Evolutionary conservation across 2,113 vertebrate species (phyloP), one percentile per base, ranked within the genome.

Genomic region (Clupea harengus): DNA sequence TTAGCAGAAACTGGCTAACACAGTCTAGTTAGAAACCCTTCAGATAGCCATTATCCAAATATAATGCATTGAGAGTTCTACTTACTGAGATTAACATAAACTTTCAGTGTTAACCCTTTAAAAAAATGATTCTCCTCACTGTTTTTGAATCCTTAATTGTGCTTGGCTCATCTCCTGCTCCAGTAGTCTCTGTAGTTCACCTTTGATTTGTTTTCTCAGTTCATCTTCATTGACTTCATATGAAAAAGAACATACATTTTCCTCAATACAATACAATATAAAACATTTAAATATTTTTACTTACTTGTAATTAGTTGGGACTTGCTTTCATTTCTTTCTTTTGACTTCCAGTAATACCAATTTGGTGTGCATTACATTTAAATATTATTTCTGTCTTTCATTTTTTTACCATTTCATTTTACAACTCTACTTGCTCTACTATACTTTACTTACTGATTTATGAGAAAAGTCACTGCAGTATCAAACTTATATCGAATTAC

Each of bases 151-250:
- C 78, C 91, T 89, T 72, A 86, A 85, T 85, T 91, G 89, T 88
- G 10, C 92, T 88, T 88, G 89, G 67, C 50, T 88, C 46, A 94
- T 91, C 86, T 94, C 93, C 64, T 93, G 90, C 85, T 93, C 90
- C 87, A 95, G 88, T 81, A 85, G 85, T 81, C 75, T 90, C 88
- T 90, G 89, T 85, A 94, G 89, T 88, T 93, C 91, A 18, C 88
- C 91, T 88, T 85, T 89, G 89, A 95, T 92, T 80, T 90, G 86
- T 88, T 83, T 86, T 85, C 91, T 93, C 86, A 94, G 32, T 9
- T 91, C 86, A 1, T 92, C 89, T 82, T 95, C 94, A 39, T 88
- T 4, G 72, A 88, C 92, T 86, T 88, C 87, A 89, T 83, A 85
- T 86, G 80, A 87, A 84, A 57, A 0, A 87, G 7, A 0, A 13